Evolutionary conservation across 2,113 vertebrate genomes (phyloP).

Genomic region (Eira barbara): DNA sequence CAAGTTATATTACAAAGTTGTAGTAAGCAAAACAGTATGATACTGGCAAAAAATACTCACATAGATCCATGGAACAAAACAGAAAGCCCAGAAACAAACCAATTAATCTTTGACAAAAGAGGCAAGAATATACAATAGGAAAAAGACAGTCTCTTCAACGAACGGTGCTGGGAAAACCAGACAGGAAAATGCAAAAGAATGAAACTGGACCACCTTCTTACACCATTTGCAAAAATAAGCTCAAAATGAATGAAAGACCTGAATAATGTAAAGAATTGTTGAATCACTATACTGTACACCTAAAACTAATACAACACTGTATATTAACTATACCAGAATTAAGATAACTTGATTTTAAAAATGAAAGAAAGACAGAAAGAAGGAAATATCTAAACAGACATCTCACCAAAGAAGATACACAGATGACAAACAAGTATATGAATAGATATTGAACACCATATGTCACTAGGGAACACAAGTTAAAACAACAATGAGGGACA

Average conservation of each 20-base stretch:
- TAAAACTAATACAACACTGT: background rate
- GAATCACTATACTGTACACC: background rate
- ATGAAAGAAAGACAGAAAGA: background rate
- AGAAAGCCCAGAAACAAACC: background rate
- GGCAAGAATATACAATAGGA: background rate
- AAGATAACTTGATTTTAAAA: background rate
- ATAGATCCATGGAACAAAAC: background rate
- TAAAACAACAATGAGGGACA: background rate
- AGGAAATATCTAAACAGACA: background rate
- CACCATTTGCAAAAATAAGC: background rate
- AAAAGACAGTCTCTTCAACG: background rate
- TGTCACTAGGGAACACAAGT: background rate
- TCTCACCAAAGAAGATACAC: background rate
- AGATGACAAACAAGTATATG: background rate
- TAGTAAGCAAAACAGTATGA: background rate
- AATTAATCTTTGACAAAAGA: background rate
- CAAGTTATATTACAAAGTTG: background rate
- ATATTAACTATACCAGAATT: background rate
- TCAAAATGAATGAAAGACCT: background rate
- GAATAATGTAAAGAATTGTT: background rate
- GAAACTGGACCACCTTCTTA: background rate
- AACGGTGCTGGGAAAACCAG: background rate
- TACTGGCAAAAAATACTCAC: background rate
- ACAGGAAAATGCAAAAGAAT: background rate
- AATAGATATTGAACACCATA: background rate